phyloP scores from a whole-genome alignment of 1,140 invertebrate species.

The Metaphire vulgaris region DNA sequence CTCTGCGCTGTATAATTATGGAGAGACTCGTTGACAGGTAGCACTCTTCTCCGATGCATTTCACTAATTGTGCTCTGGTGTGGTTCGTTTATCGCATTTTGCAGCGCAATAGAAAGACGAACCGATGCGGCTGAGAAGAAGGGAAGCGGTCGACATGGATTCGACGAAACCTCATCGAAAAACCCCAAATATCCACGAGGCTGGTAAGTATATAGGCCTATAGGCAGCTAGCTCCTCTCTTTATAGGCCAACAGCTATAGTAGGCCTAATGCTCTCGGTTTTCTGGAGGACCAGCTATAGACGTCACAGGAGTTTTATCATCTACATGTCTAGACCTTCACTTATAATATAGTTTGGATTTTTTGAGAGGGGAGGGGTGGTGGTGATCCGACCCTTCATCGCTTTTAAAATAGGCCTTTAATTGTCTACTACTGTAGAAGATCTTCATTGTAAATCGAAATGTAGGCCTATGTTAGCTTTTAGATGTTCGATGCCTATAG shows the following conservation, averaged over 20 bases:
- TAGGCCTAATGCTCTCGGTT: background rate
- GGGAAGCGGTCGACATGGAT: background rate
- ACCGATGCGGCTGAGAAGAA: no score
- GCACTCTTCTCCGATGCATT: background rate
- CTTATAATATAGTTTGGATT: no score
- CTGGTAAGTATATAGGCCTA: background rate
- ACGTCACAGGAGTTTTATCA: no score
- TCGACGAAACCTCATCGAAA: background rate
- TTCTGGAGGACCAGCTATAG: background rate
- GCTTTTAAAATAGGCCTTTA: no score
- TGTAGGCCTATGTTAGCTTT: no score
- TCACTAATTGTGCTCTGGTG: background rate
- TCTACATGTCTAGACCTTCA: no score
- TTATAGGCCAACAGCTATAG: background rate
- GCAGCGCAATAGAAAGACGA: no score
- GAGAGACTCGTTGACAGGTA: background rate
- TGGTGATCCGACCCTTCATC: no score
- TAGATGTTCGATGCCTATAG: no score
- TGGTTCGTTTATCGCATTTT: background rate
- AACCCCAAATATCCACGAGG: background rate
- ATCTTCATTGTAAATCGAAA: no score
- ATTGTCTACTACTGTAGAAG: no score
- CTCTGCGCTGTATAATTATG: background rate
- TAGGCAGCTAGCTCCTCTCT: background rate
- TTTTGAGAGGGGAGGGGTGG: no score